A percentile compares a stretch with the other conserved stretches of the same genome.
These are phyloP conservation scores for Anadara kagoshimensis DNA, from an alignment of 1,140 invertebrate species.

Conservation along the genomic window DNA sequence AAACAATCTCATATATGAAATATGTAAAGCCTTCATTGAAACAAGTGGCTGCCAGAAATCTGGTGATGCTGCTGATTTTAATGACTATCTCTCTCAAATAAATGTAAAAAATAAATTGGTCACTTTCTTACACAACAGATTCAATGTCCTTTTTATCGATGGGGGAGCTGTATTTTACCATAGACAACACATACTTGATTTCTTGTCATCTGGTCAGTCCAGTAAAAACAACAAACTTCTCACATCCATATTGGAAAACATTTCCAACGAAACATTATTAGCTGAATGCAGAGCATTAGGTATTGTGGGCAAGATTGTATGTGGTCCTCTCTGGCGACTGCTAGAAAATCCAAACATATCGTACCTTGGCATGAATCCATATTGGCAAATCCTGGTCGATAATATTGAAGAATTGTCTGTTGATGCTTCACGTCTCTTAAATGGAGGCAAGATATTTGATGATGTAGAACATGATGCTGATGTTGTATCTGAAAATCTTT, in stretches of 20 bases:
- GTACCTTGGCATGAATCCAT: background rate
- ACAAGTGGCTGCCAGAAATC: conserved; percentile 7
- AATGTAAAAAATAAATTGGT: conserved; percentile 3
- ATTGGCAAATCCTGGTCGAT: background rate
- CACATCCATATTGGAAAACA: background rate
- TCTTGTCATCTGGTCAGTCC: background rate
- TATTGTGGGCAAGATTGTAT: background rate
- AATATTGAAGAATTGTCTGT: background rate
- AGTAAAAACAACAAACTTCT: background rate
- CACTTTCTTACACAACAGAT: conserved; percentile 10
- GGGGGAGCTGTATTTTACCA: conserved; percentile 2
- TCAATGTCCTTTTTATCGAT: conserved; percentile 10
- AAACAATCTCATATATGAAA: conserved; percentile 8
- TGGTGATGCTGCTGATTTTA: conserved; percentile 3
- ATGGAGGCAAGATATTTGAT: background rate
- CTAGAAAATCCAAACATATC: background rate
- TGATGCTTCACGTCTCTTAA: background rate
- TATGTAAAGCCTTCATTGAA: conserved; percentile 9
- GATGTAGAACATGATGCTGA: too few relatives aligned
- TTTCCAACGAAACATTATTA: background rate
- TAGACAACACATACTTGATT: background rate
- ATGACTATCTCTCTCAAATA: background rate
- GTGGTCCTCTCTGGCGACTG: background rate
- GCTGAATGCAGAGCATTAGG: background rate
- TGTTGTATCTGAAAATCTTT: background rate